Base-by-base conservation (phyloP, 2,888 invertebrate species). In the Himalopsyche japonica region DNA sequence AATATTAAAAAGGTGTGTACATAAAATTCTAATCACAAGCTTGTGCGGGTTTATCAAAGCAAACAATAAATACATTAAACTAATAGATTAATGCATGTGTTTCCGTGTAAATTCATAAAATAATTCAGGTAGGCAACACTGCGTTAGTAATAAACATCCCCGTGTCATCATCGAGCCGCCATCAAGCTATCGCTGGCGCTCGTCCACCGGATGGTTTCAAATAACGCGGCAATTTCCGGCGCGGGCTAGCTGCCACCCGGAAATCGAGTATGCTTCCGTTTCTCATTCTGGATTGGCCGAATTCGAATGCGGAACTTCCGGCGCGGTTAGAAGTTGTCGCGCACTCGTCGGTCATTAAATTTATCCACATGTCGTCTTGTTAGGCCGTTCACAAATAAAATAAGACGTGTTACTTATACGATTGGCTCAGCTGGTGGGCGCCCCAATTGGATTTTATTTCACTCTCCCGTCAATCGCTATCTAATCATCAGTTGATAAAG, bases 221-320 rank as follows among this genome's bases (percentile, higher is more conserved):
- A 84, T 86, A 83, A 84, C 84, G 84, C 83, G 76, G 83, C 83
- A 86, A 84, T 86, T 84, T 86, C 86, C 86, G 78, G 80, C 64
- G 34, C 64, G 76, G 76, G 86, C 81, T 81, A 81, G 81, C 81
- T 81, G 64, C 77, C 81, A 57, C 86, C 43, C 84, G 86, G 86
- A 86, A 86, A 86, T 86, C 81, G 86, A 86, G 86, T 81, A 84
- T 83, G 84, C 83, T 84, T 86, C 86, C 86, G 84, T 70, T 83
- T 83, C 83, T 86, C 83, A 83, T 86, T 86, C 81, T n/a, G 79
- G 80, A 85, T 79, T 85, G 85, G 79, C 64, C 83, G 81, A 82
- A 82, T 83, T 81, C 77, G 80, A 85, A 85, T 83, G 81, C 77
- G 43, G 64, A 32, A 81, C 70, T 81, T 83, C 82, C 85, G 82